phyloP scores from a whole-genome alignment of 1,140 invertebrate species.

The Aricia agestis region DNA sequence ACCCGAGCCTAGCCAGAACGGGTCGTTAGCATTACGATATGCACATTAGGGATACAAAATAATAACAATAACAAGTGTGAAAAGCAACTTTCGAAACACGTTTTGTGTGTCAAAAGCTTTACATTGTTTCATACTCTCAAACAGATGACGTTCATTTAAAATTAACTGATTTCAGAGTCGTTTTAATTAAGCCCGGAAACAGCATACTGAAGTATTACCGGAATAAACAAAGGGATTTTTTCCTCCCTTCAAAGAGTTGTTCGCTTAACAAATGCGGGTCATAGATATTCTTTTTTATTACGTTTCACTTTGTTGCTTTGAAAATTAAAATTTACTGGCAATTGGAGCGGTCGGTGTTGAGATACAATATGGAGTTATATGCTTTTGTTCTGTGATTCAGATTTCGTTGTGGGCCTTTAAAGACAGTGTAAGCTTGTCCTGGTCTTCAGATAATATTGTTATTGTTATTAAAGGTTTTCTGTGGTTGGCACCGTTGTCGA shows the following conservation, averaged over 20 bases:
- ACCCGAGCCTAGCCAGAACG: no score
- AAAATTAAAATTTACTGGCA: constrained; percentile 7
- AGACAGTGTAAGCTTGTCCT: no score
- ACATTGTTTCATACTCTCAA: constrained; percentile 21
- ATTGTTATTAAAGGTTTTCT: no score
- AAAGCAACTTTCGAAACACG: not conserved
- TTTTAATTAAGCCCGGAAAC: constrained; percentile 58
- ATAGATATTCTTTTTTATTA: constrained; percentile 21
- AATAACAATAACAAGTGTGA: not conserved
- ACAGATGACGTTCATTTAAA: constrained; percentile 32
- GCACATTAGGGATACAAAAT: no score
- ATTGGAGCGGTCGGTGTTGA: not conserved
- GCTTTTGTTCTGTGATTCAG: no score
- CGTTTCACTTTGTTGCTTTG: constrained; percentile 17
- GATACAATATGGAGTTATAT: no score
- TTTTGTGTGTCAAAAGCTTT: constrained; percentile 13
- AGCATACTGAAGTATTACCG: constrained; percentile 43
- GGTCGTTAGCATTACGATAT: no score
- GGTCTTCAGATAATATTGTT: no score
- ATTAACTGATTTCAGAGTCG: constrained; percentile 39
- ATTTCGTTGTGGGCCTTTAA: no score
- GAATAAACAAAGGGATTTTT: constrained; percentile 41
- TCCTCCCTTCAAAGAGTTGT: constrained; percentile 21
- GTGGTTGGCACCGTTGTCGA: no score
- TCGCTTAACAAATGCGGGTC: constrained; percentile 29